Percentiles rank a stretch among this genome's conserved stretches.
Evolutionary conservation across 1,140 invertebrate species (phyloP).

Genomic region (Tetramorium parvispinum): DNA sequence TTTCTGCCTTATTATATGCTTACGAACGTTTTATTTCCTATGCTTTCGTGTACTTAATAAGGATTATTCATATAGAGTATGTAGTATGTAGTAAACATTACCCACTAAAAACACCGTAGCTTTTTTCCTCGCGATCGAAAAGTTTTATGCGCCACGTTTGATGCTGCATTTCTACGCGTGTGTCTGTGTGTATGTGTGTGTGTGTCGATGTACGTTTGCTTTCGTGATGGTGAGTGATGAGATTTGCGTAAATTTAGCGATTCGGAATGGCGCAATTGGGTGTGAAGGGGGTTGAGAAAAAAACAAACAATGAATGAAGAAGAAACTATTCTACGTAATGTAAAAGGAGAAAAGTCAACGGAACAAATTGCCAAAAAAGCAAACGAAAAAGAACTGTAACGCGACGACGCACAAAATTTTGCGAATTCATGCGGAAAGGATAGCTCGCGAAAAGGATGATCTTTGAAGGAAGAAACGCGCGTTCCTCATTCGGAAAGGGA

Average conservation of each 20-base stretch:
- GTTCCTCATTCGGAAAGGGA: neutral
- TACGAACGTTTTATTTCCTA: constrained; percentile 82
- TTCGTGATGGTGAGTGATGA: neutral
- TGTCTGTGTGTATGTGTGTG: neutral
- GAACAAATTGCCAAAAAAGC: constrained; percentile 33
- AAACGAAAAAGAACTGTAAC: constrained; percentile 48
- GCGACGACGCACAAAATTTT: constrained; percentile 53
- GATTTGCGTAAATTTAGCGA: constrained; percentile 50
- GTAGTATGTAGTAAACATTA: constrained; percentile 85
- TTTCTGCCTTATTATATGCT: constrained; percentile 80
- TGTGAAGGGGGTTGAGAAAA: constrained; percentile 28
- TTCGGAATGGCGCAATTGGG: constrained; percentile 54
- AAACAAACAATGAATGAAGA: neutral
- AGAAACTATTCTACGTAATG: neutral
- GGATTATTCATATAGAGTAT: constrained; percentile 84
- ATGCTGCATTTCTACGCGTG: constrained; percentile 1
- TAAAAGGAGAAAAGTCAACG: constrained; percentile 24
- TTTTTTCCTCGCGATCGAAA: constrained; percentile 68
- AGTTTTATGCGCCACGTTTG: constrained; percentile 58
- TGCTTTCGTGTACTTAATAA: constrained; percentile 84
- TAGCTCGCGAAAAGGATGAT: constrained; percentile 45
- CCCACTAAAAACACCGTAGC: constrained; percentile 83
- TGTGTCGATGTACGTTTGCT: constrained; percentile 1
- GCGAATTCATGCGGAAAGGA: constrained; percentile 25
- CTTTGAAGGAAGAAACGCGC: constrained; percentile 55